Percentiles rank a stretch among this genome's conserved stretches.
phyloP scores from a whole-genome alignment of 2,888 invertebrate species.

The Galerucella calmariensis region DNA sequence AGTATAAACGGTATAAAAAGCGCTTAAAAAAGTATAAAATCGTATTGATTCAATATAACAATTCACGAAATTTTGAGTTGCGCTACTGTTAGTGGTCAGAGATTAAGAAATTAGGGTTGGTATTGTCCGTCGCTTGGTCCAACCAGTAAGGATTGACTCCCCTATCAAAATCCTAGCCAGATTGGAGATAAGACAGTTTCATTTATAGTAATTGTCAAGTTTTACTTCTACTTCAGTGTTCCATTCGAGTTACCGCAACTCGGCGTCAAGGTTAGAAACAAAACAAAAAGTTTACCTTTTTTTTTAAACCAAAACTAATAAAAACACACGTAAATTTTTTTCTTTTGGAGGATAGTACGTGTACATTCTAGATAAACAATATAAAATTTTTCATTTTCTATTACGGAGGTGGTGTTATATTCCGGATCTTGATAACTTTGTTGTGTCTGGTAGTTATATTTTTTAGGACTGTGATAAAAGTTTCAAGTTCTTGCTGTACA shows the following conservation, averaged over 20 bases:
- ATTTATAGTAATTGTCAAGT: constrained; percentile 40
- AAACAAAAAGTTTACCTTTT: constrained; percentile 40
- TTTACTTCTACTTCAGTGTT: constrained; percentile 45
- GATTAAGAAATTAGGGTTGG: constrained; percentile 6
- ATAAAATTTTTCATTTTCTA: constrained; percentile 12
- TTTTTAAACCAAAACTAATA: constrained; percentile 22
- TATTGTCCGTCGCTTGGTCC: constrained; percentile 18
- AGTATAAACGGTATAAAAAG: background rate
- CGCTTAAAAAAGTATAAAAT: background rate
- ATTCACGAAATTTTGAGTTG: background rate
- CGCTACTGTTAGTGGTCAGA: background rate
- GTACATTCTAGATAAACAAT: constrained; percentile 33
- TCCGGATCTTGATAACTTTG: constrained; percentile 13
- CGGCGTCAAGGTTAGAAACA: constrained; percentile 46
- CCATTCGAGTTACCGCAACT: constrained; percentile 42
- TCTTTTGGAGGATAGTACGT: constrained; percentile 34
- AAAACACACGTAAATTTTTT: constrained; percentile 36
- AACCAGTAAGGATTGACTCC: constrained; percentile 29
- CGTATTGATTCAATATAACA: background rate
- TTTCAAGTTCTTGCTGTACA: constrained; percentile 1
- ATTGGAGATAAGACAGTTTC: constrained; percentile 39
- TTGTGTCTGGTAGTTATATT: constrained; percentile 6
- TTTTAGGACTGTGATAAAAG: constrained; percentile 13
- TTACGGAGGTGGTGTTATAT: constrained; percentile 10
- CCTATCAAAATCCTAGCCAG: constrained; percentile 37